phyloP scores from a whole-genome alignment of 2,113 vertebrate species.

The Apaloderma vittatum region DNA sequence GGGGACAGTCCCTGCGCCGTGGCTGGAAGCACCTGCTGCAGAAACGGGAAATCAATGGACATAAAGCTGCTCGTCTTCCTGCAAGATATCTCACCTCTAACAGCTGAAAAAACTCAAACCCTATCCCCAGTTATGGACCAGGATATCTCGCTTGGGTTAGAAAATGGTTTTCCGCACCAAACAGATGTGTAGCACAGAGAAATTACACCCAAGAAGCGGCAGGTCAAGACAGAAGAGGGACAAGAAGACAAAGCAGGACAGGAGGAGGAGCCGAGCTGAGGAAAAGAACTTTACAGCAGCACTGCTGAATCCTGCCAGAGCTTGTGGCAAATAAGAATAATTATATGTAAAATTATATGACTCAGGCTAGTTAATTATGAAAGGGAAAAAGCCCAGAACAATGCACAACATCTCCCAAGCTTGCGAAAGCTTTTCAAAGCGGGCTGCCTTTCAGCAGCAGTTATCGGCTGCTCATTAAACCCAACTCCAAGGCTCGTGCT shows the following conservation, averaged over 20 bases:
- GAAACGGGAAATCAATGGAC: not conserved
- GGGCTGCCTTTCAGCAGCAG: not conserved
- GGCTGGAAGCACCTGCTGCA: too few species aligned
- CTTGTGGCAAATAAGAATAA: not conserved
- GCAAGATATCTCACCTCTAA: not conserved
- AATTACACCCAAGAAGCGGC: not conserved
- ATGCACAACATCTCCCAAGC: not conserved
- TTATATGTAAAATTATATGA: not conserved
- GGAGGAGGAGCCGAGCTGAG: not conserved
- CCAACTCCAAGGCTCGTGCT: not conserved
- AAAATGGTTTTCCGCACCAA: not conserved
- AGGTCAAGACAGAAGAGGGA: not conserved
- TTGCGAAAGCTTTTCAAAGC: not conserved
- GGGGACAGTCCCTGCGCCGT: not conserved
- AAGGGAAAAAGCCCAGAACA: not conserved
- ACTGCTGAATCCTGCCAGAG: fast-evolving
- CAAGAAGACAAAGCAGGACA: not conserved
- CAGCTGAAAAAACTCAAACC: not conserved
- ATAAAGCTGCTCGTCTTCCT: not conserved
- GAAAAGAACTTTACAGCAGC: not conserved
- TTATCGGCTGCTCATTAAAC: not conserved
- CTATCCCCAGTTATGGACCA: not conserved
- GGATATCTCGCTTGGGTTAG: not conserved
- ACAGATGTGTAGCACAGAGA: not conserved
- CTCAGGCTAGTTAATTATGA: not conserved